Evolutionary conservation across 2,888 invertebrate genomes (phyloP).

Genomic region (Phyllotreta striolata): DNA sequence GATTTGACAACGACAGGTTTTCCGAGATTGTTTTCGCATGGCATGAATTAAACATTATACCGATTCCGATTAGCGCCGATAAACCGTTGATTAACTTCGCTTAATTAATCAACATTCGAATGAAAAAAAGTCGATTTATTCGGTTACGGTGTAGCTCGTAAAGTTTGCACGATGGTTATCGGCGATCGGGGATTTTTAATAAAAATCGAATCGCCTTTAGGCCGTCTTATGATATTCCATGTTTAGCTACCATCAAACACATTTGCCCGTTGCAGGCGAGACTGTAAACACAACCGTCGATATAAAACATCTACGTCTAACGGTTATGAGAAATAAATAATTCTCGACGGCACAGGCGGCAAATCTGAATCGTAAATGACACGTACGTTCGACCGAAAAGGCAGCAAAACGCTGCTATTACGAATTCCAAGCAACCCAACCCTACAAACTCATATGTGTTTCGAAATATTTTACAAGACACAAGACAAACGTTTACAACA

Average conservation of each 20-base stretch:
- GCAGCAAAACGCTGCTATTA: conserved; percentile 2
- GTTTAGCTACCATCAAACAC: conserved; percentile 10
- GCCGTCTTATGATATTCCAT: not conserved
- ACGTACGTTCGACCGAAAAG: conserved; percentile 12
- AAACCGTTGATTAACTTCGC: conserved; percentile 27
- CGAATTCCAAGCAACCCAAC: conserved; percentile 15
- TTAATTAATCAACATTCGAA: conserved; percentile 33
- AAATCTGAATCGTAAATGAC: conserved; percentile 11
- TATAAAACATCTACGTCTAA: conserved; percentile 2
- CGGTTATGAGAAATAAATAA: conserved; percentile 12
- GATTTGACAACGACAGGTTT: conserved; percentile 39
- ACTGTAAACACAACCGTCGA: conserved; percentile 2
- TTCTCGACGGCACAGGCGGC: conserved; percentile 10
- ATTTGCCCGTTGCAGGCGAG: not conserved
- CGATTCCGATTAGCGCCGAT: conserved; percentile 34
- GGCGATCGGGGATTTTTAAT: too few relatives aligned
- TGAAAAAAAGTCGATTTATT: conserved; percentile 20
- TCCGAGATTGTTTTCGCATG: conserved; percentile 32
- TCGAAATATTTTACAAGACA: not conserved
- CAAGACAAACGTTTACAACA: not conserved
- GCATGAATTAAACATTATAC: conserved; percentile 36
- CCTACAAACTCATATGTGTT: conserved; percentile 1
- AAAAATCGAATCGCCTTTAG: too few relatives aligned
- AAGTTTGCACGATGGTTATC: too few relatives aligned
- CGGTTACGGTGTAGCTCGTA: conserved; percentile 22